These are phyloP conservation scores for Axis porcinus DNA, from an alignment of 2,113 vertebrate species.

Conservation along the genomic window DNA sequence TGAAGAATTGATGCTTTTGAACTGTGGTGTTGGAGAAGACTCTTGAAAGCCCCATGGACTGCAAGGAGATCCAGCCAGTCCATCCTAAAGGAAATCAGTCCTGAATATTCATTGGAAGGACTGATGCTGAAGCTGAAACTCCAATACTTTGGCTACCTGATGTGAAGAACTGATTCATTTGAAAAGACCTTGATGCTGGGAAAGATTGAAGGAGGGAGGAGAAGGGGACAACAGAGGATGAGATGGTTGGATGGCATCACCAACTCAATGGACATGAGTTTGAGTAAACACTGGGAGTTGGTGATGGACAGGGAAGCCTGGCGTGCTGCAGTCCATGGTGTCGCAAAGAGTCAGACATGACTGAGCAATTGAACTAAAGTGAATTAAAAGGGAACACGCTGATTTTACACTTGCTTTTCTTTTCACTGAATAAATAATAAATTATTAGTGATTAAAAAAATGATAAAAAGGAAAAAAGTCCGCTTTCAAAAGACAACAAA, in stretches of 20 bases:
- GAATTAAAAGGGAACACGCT: not conserved
- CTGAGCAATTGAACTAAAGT: not conserved
- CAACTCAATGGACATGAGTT: fast-evolving
- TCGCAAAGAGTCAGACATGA: not conserved
- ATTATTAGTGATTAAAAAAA: not conserved
- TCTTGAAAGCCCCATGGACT: not conserved
- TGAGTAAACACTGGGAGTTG: not conserved
- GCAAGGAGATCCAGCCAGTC: not conserved
- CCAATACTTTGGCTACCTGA: not conserved
- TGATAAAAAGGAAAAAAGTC: not conserved
- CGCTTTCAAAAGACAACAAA: not conserved
- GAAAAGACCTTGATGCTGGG: not conserved
- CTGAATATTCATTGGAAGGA: not conserved
- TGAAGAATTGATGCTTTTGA: not conserved
- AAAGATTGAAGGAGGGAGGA: not conserved
- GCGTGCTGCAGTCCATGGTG: not conserved
- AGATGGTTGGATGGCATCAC: not conserved
- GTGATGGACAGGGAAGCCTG: not conserved
- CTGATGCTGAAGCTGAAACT: not conserved
- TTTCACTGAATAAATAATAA: not conserved
- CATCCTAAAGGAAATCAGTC: not conserved
- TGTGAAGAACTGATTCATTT: not conserved
- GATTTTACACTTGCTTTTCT: not conserved
- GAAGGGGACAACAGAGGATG: not conserved
- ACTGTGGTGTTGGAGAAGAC: not conserved